Base-by-base conservation (phyloP, 1,140 invertebrate species). In the Dryas iulia region DNA sequence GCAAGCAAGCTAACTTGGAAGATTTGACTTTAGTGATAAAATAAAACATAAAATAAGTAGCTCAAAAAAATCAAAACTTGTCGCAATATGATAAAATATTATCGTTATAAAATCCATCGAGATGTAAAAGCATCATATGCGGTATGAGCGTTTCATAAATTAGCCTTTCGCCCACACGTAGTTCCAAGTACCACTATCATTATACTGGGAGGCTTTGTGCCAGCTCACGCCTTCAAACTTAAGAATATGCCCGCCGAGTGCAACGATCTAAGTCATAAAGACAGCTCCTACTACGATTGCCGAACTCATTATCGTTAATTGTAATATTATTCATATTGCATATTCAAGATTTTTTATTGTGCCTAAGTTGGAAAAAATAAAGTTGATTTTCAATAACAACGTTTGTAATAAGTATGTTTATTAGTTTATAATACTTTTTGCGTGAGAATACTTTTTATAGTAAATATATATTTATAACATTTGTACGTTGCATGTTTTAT, bases 151-250 rank as follows among this genome's bases (percentile, higher is more conserved):
- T 69, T 69, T 24, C 52, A 68, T 72, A 72, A 71, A 71, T 71
- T 69, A 60, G 57, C 47, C 31, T 64, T 31, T 72, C 66, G 66
- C 71, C 70, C 69, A 72, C 69, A 72, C 66, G 60, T 53, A 59
- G 25, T 35, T 23, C 63, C 59, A 56, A 64, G 66, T 61, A 59
- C 53, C 52, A 72, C 35, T 66, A 63, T 59, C 61, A 62, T 74
- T 67, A 58, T 67, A 56, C 60, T 54, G 18, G 54, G 39, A 64
- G 61, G 73, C 61, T 74, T 71, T 69, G 68, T 70, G 62, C 59
- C 73, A 60, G 65, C 68, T 70, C 61, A 68, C 64, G 59, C 56
- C 62, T 68, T 68, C 62, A 66, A 71, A 72, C 66, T 73, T 69
- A 39, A 66, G 28, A 59, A 57, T 30, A 59, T 23, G 66, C 39